These are phyloP conservation scores for Mactromeris polynyma DNA, from an alignment of 2,888 invertebrate genomes.

Conservation along the genomic window DNA sequence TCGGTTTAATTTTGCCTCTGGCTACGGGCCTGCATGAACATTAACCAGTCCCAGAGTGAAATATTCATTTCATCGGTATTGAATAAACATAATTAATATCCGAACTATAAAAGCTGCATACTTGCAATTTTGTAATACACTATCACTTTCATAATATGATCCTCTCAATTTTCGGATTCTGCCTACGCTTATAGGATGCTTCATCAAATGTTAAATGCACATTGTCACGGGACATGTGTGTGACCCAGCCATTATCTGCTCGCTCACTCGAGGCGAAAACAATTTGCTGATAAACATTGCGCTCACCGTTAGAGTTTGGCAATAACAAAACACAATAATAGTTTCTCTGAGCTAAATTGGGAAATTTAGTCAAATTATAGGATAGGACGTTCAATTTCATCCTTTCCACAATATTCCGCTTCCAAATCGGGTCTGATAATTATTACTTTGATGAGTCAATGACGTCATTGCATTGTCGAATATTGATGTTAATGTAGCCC, in stretches of 20 bases:
- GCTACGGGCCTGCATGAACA: too few species aligned
- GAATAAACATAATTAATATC: too few species aligned
- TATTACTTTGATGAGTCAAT: slow-evolving; percentile 27
- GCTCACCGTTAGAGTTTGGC: background rate
- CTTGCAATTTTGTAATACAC: too few species aligned
- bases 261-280: background rate
- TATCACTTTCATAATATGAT: too few species aligned
- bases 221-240: background rate
- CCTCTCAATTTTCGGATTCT: too few species aligned
- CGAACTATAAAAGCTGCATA: too few species aligned
- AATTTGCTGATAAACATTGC: slow-evolving; percentile 2
- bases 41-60: too few species aligned
- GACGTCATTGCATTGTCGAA: slow-evolving; percentile 32
- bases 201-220: too few species aligned
- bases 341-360: slow-evolving; percentile 8
- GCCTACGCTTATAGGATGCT: too few species aligned
- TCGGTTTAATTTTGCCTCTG: too few species aligned
- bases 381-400: background rate
- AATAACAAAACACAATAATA: slow-evolving; percentile 4
- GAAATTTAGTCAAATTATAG: slow-evolving; percentile 24
- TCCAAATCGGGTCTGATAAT: background rate
- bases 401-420: background rate
- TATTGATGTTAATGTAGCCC: slow-evolving; percentile 12
- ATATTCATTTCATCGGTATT: too few species aligned
- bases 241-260: background rate